Conservation (phyloP, 2,888 invertebrate genomes). For the Lutraria lutraria region DNA sequence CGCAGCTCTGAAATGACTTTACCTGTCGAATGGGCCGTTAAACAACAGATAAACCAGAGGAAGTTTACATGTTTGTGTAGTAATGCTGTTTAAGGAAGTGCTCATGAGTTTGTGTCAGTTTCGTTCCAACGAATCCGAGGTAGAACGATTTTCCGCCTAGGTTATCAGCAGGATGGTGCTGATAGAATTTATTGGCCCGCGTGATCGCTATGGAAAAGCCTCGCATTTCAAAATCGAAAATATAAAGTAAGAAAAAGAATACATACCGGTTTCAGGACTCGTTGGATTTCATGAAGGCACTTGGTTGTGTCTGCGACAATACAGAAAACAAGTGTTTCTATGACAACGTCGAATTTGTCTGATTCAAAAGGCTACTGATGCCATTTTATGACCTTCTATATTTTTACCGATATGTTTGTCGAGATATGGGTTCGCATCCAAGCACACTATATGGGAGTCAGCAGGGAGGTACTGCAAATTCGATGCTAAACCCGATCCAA, state of each 20-base stretch:
- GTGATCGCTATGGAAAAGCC: not conserved
- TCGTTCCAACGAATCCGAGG: too few relatives aligned
- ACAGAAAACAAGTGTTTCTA: slow-evolving; percentile 82
- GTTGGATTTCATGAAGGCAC: slow-evolving; percentile 78
- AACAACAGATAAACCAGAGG: too few relatives aligned
- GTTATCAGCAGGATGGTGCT: too few relatives aligned
- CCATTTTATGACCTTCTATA: slow-evolving; percentile 56
- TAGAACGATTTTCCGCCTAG: too few relatives aligned
- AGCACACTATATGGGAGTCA: slow-evolving; percentile 74
- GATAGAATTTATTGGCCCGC: too few relatives aligned
- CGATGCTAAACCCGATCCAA: slow-evolving; percentile 82
- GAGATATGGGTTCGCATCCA: slow-evolving; percentile 82
- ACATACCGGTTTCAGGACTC: slow-evolving; percentile 83
- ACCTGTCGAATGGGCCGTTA: too few relatives aligned
- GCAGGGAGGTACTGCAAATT: slow-evolving; percentile 81
- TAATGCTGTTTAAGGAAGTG: too few relatives aligned
- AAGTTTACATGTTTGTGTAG: too few relatives aligned
- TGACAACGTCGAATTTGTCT: slow-evolving; percentile 81
- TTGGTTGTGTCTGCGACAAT: slow-evolving; percentile 74
- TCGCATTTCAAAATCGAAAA: not conserved
- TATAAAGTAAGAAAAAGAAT: not conserved
- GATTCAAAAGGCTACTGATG: slow-evolving; percentile 73
- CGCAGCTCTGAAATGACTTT: too few relatives aligned
- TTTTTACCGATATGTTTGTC: slow-evolving; percentile 75
- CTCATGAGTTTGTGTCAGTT: too few relatives aligned